Percentiles rank a stretch among this genome's conserved stretches.
phyloP scores from a whole-genome alignment of 2,888 invertebrate species.

The Conistra vaccinii region DNA sequence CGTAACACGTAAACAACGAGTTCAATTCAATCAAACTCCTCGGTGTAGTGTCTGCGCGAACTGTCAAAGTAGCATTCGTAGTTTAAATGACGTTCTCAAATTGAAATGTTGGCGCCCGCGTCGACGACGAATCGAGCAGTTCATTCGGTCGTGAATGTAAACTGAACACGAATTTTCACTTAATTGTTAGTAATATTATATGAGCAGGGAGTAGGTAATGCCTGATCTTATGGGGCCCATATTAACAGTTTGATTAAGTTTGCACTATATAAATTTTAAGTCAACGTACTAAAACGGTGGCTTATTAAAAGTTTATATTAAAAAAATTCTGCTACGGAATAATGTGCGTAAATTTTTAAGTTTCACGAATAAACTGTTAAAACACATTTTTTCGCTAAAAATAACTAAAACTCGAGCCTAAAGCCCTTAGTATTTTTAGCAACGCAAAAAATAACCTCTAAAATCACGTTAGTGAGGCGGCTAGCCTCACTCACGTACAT shows the following conservation, averaged over 20 bases:
- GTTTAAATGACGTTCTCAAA: slow-evolving; percentile 81
- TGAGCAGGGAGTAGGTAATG: slow-evolving; percentile 15
- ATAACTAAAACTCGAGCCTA: background rate
- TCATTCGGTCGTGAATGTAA: slow-evolving; percentile 70
- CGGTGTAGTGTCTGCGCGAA: slow-evolving; percentile 74
- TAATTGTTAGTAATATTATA: slow-evolving; percentile 68
- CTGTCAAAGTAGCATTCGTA: slow-evolving; percentile 79
- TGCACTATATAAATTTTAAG: background rate
- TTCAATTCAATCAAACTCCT: slow-evolving; percentile 80
- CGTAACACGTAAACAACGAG: slow-evolving; percentile 75
- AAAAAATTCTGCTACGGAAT: background rate
- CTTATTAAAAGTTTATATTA: background rate
- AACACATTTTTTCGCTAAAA: slow-evolving; percentile 6
- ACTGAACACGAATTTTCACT: slow-evolving; percentile 71
- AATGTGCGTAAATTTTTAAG: background rate
- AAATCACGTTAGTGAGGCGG: background rate
- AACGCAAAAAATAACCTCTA: slow-evolving; percentile 1
- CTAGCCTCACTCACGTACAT: slow-evolving; percentile 5
- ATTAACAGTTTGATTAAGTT: background rate
- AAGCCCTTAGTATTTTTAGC: slow-evolving; percentile 6
- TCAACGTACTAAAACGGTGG: background rate
- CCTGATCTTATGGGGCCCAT: background rate
- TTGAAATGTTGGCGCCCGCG: slow-evolving; percentile 76
- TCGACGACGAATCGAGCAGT: slow-evolving; percentile 71
- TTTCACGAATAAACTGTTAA: background rate